A percentile compares a stretch with the other conserved stretches of the same genome.
phyloP scores from a whole-genome alignment of 2,888 invertebrate genomes.

The Fabriciana adippe region DNA sequence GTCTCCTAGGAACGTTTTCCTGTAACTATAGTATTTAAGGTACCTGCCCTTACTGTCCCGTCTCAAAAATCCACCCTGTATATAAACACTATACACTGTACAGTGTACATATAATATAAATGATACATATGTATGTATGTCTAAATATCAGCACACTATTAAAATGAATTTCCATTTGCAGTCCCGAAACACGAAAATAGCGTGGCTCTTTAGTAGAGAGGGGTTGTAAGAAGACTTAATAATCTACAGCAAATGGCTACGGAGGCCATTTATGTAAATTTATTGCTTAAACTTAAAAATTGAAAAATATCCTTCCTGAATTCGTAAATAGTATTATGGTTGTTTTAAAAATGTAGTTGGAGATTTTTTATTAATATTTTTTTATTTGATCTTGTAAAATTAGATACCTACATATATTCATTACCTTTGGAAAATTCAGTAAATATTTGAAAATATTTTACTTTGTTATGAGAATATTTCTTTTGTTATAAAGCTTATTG shows the following conservation, averaged over 20 bases:
- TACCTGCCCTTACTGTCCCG: no score
- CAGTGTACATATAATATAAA: background rate
- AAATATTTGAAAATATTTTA: no score
- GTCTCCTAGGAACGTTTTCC: no score
- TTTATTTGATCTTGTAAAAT: no score
- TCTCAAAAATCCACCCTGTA: no score
- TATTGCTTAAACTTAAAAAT: slow-evolving; percentile 4
- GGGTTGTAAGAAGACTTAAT: slow-evolving; percentile 66
- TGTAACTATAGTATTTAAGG: no score
- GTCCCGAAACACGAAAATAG: slow-evolving; percentile 81
- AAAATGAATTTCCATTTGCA: slow-evolving; percentile 83
- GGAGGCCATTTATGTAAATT: slow-evolving; percentile 47
- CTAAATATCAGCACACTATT: slow-evolving; percentile 80
- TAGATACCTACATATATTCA: no score
- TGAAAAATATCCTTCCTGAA: background rate
- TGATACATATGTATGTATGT: slow-evolving; percentile 51
- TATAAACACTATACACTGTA: background rate
- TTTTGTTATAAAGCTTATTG: no score
- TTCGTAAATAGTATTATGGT: background rate
- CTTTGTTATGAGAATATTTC: no score
- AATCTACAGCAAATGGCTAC: slow-evolving; percentile 55
- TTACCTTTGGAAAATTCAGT: no score
- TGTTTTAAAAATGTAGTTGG: no score
- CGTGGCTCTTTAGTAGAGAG: slow-evolving; percentile 79
- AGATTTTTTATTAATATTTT: no score